Conservation (phyloP, 2,888 invertebrate species). For the Drosophila suboccidentalis region DNA sequence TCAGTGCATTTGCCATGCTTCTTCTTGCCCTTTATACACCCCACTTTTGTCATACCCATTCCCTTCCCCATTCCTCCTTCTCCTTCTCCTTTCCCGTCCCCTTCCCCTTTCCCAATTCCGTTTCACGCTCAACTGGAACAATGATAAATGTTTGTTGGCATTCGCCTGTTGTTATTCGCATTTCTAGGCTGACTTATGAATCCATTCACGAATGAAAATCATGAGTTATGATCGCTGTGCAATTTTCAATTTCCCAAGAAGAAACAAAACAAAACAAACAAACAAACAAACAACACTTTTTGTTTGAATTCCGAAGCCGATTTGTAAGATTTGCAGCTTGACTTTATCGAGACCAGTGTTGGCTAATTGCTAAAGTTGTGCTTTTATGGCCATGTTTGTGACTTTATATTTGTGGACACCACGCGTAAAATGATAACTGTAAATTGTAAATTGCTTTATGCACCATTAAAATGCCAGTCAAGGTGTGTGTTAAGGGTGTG, state of each 20-base stretch:
- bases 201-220: conserved; percentile 37
- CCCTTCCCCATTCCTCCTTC: too few species aligned
- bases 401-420: too few species aligned
- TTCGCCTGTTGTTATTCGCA: conserved; percentile 68
- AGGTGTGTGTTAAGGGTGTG: too few species aligned
- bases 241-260: conserved; percentile 59
- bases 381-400: conserved; percentile 37
- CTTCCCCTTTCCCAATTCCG: conserved; percentile 17
- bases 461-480: conserved; percentile 35
- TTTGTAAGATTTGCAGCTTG: conserved; percentile 20
- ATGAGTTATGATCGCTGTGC: conserved; percentile 64
- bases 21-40: neutral
- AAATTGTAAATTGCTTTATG: conserved; percentile 65
- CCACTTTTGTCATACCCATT: neutral
- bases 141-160: conserved; percentile 72
- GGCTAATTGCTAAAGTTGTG: conserved; percentile 60
- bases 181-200: conserved; percentile 63
- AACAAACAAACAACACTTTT: neutral
- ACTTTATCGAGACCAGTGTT: conserved; percentile 33
- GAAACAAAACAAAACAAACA: neutral
- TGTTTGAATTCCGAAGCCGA: neutral
- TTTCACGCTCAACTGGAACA: conserved; percentile 68
- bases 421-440: conserved; percentile 41
- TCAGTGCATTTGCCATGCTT: conserved; percentile 33
- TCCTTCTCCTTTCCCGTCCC: neutral